phyloP scores from a whole-genome alignment of 2,113 vertebrate species.

The Pontoporia blainvillei region DNA sequence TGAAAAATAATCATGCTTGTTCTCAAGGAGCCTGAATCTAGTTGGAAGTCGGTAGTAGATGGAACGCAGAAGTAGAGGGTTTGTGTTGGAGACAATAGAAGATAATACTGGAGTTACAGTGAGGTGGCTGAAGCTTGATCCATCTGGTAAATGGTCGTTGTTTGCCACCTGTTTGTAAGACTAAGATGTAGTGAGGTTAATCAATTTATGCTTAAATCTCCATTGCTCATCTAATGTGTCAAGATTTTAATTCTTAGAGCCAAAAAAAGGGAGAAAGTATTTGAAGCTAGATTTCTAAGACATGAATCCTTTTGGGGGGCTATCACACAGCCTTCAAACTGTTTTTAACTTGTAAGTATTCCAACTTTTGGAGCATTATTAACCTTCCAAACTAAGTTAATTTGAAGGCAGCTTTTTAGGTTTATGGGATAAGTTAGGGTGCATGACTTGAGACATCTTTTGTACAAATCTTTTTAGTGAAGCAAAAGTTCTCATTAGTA shows the following conservation, averaged over 20 bases:
- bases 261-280: neutral
- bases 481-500: neutral
- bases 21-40: neutral
- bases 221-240: neutral
- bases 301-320: neutral
- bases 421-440: neutral
- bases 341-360: constrained; percentile 21
- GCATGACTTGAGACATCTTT: neutral
- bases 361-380: neutral
- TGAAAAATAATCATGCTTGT: neutral
- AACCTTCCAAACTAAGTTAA: neutral
- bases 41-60: neutral
- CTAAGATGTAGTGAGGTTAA: neutral
- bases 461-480: constrained; percentile 1
- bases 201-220: neutral
- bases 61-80: neutral
- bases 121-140: neutral
- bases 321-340: neutral
- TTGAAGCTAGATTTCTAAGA: neutral
- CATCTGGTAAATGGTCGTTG: neutral
- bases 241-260: constrained; percentile 21
- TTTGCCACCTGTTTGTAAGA: neutral
- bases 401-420: constrained; percentile 1
- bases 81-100: neutral
- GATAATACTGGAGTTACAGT: neutral